phyloP scores from a whole-genome alignment of 2,113 vertebrate species.

The Dicaeum eximium region DNA sequence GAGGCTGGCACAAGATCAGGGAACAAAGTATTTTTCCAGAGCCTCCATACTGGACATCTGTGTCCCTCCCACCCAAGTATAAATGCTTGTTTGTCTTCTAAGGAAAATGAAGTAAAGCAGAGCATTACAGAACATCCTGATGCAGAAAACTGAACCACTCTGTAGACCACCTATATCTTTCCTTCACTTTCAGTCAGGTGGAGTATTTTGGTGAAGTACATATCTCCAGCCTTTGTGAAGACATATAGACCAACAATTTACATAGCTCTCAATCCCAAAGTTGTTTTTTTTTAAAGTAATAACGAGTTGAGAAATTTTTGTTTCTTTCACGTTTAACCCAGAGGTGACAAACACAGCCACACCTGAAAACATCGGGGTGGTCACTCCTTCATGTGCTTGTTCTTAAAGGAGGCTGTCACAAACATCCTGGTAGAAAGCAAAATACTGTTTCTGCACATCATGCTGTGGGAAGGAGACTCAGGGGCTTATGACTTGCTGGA shows the following conservation, averaged over 20 bases:
- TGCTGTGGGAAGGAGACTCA: neutral
- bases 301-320: neutral
- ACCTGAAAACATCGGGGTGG: neutral
- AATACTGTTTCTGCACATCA: neutral
- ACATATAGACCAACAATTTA: neutral
- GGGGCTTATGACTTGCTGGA: neutral
- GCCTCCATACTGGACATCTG: neutral
- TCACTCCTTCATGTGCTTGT: neutral
- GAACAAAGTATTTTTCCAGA: neutral
- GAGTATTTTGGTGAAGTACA: neutral
- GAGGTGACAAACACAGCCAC: neutral
- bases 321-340: neutral
- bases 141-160: neutral
- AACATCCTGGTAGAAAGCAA: neutral
- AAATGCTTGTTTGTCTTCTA: neutral
- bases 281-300: neutral
- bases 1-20: neutral
- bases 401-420: neutral
- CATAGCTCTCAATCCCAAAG: neutral
- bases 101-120: neutral
- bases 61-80: neutral
- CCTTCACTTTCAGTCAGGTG: neutral
- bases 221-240: neutral
- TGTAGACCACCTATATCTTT: neutral
- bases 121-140: neutral